Percentiles rank a stretch among this genome's conserved stretches.
Conservation (phyloP, 2,797 vertebrate genomes). For the Lutra lutra region DNA sequence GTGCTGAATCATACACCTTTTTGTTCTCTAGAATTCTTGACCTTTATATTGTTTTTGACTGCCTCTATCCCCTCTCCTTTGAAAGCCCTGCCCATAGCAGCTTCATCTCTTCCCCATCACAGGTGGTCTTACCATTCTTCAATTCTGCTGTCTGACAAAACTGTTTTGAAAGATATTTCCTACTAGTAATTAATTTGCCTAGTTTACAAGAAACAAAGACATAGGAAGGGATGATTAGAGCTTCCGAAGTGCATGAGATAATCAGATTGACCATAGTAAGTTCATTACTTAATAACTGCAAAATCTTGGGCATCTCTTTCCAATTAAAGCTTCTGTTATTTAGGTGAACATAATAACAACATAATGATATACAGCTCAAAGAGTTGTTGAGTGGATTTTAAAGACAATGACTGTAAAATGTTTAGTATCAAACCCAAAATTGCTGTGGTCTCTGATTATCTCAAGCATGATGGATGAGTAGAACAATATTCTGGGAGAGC, state of each 20-base stretch:
- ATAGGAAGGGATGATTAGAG: neutral
- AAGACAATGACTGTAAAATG: neutral
- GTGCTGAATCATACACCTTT: neutral
- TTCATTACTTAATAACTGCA: neutral
- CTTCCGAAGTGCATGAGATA: neutral
- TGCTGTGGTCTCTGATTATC: neutral
- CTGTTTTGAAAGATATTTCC: slow-evolving; percentile 41
- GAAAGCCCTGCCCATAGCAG: neutral
- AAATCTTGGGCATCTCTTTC: neutral
- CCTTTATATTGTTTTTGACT: too few relatives aligned
- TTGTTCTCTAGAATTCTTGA: neutral
- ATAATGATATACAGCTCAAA: neutral
- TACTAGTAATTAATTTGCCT: neutral
- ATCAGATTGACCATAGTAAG: neutral
- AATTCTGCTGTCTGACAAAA: neutral
- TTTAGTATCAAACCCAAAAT: neutral
- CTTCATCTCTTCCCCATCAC: neutral
- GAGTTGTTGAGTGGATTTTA: neutral
- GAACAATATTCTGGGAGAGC: neutral
- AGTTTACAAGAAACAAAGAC: neutral
- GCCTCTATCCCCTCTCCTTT: neutral
- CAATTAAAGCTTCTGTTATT: neutral
- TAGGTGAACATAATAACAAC: neutral
- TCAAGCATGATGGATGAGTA: neutral
- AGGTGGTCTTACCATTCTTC: neutral